phyloP scores from a whole-genome alignment of 2,888 invertebrate genomes.

The Leucoma salicis region DNA sequence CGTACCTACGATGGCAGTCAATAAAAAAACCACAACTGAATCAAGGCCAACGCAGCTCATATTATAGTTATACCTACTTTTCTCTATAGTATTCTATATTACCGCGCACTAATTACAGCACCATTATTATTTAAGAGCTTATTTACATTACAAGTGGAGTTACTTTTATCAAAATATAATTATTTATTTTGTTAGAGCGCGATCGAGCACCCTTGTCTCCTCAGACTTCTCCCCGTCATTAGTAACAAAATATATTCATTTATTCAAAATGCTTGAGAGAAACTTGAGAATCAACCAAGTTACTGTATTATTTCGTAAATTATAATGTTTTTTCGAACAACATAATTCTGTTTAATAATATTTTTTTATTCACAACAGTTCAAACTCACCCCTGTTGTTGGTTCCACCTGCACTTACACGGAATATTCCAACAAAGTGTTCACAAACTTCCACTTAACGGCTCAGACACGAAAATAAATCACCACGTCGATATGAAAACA shows the following conservation, averaged over 20 bases:
- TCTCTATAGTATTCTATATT: too few relatives aligned
- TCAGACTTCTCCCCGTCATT: constrained; percentile 34
- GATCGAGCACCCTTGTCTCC: constrained; percentile 21
- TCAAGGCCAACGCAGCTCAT: constrained; percentile 14
- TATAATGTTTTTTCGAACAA: constrained; percentile 33
- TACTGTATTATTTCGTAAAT: constrained; percentile 40
- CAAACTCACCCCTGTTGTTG: constrained; percentile 56
- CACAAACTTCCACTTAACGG: constrained; percentile 54
- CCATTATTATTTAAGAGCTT: neutral
- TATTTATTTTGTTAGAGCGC: constrained; percentile 26
- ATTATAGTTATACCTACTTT: constrained; percentile 6
- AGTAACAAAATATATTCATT: constrained; percentile 44
- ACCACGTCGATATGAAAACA: constrained; percentile 54
- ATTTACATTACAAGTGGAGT: neutral
- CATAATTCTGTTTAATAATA: constrained; percentile 27
- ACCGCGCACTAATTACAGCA: constrained; percentile 3
- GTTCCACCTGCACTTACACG: constrained; percentile 35
- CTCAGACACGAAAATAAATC: constrained; percentile 59
- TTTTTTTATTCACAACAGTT: constrained; percentile 55
- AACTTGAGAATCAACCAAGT: constrained; percentile 39
- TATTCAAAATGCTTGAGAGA: constrained; percentile 39
- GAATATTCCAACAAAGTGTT: constrained; percentile 32
- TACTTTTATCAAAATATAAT: constrained; percentile 20
- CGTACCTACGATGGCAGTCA: neutral
- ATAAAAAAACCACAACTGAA: constrained; percentile 7